These are phyloP conservation scores for Rhynchophorus ferrugineus DNA, from an alignment of 1,140 invertebrate species.

Conservation along the genomic window DNA sequence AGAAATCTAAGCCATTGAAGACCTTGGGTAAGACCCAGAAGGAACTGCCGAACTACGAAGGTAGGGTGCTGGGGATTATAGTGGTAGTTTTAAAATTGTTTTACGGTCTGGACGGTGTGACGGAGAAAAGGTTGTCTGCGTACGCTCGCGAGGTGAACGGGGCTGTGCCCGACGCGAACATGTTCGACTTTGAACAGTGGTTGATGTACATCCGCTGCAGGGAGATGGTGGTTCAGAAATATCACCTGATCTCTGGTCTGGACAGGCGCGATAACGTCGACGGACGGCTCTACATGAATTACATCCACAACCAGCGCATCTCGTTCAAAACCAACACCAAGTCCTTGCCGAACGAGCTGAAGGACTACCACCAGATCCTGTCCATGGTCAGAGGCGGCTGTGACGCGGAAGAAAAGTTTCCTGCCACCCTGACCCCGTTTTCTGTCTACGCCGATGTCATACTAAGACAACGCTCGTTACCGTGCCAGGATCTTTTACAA, in stretches of 20 bases:
- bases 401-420: constrained; percentile 13
- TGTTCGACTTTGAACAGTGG: constrained; percentile 58
- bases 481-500: constrained; percentile 8
- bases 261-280: constrained; percentile 14
- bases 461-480: constrained; percentile 4
- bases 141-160: constrained; percentile 46
- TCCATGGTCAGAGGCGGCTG: constrained; percentile 19
- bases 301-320: constrained; percentile 21
- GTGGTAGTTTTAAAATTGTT: constrained; percentile 55
- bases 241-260: constrained; percentile 47
- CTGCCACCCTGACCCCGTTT: constrained; percentile 27
- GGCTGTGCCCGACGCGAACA: constrained; percentile 30
- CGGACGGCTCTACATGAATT: constrained; percentile 24
- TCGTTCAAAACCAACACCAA: constrained; percentile 13
- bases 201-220: constrained; percentile 53
- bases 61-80: constrained; percentile 52
- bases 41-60: constrained; percentile 52
- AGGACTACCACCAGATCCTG: constrained; percentile 27
- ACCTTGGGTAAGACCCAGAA: constrained; percentile 9
- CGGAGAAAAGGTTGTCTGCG: constrained; percentile 51
- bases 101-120: constrained; percentile 54
- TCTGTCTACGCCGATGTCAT: constrained; percentile 17
- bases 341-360: constrained; percentile 19
- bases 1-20: constrained; percentile 23
- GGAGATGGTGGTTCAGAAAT: constrained; percentile 43